Percentiles rank a stretch among this genome's conserved stretches.
These are phyloP conservation scores for Podarcis siculus DNA, from an alignment of 2,797 vertebrate species.

Conservation along the genomic window DNA sequence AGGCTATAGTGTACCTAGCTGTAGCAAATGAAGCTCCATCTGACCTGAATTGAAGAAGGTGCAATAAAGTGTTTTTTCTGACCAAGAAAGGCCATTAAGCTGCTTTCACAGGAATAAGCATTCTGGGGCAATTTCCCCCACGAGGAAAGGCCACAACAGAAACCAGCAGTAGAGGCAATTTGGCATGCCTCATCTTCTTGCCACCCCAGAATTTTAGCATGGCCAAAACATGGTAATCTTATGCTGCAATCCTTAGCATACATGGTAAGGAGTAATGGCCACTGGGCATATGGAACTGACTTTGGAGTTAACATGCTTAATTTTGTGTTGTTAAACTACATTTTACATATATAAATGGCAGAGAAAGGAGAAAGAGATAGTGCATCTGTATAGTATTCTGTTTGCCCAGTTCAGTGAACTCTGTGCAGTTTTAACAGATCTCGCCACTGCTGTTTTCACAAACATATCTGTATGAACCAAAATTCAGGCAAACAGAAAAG, in stretches of 20 bases:
- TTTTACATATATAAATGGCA: too few species aligned
- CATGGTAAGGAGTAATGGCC: not conserved
- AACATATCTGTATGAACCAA: not conserved
- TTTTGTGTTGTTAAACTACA: too few species aligned
- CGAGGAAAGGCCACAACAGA: not conserved
- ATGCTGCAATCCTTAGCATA: not conserved
- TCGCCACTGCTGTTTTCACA: not conserved
- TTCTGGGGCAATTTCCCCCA: not conserved
- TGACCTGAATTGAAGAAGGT: not conserved
- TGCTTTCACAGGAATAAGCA: not conserved
- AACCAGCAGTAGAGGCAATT: not conserved
- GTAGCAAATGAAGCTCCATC: not conserved
- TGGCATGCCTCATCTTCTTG: not conserved
- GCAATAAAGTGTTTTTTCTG: not conserved
- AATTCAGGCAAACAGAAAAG: not conserved
- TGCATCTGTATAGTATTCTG: not conserved
- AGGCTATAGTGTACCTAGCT: not conserved
- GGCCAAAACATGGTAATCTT: not conserved
- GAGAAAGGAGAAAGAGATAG: not conserved
- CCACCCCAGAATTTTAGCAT: not conserved
- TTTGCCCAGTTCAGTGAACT: not conserved
- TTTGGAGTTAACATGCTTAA: not conserved
- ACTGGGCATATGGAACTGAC: not conserved
- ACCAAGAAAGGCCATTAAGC: not conserved
- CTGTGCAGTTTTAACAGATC: not conserved